phyloP scores from a whole-genome alignment of 2,888 invertebrate species.

The Metopia argyrocephala region DNA sequence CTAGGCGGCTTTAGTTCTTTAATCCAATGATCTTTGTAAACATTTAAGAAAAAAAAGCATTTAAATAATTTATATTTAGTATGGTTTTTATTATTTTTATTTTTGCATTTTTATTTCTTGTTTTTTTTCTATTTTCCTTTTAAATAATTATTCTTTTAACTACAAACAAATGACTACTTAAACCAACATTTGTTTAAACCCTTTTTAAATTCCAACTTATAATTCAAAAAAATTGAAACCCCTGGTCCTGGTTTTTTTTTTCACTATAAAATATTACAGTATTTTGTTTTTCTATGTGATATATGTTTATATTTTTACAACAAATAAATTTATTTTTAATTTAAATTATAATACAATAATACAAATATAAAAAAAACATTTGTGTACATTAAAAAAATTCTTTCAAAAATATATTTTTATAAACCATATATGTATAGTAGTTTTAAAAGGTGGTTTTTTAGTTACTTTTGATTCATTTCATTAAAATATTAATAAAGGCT shows the following conservation, averaged over 20 bases:
- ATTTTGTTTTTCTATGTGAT: conserved; percentile 2
- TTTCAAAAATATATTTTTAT: conserved; percentile 1
- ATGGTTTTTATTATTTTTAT: conserved; percentile 21
- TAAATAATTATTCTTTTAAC: conserved; percentile 30
- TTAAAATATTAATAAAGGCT: background rate
- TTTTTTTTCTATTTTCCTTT: background rate
- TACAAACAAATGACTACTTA: conserved; percentile 51
- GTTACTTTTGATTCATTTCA: conserved; percentile 34
- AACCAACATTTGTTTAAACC: background rate
- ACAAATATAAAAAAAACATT: conserved; percentile 8
- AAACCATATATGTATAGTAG: background rate
- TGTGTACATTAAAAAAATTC: conserved; percentile 9
- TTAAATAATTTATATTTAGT: no score
- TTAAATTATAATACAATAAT: conserved; percentile 32
- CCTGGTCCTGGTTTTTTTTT: conserved; percentile 30
- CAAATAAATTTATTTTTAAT: conserved; percentile 20
- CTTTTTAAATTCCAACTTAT: background rate
- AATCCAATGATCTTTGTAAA: no score
- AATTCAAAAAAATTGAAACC: conserved; percentile 1
- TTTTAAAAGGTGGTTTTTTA: conserved; percentile 46
- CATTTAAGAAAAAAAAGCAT: no score
- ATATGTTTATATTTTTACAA: conserved; percentile 8
- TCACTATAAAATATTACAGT: background rate
- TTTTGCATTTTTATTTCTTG: background rate
- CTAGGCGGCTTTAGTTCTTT: no score